Evolutionary conservation across 2,797 vertebrate species (phyloP), one percentile per base, ranked within the genome.

Genomic region (Sebastes trivittatus): DNA sequence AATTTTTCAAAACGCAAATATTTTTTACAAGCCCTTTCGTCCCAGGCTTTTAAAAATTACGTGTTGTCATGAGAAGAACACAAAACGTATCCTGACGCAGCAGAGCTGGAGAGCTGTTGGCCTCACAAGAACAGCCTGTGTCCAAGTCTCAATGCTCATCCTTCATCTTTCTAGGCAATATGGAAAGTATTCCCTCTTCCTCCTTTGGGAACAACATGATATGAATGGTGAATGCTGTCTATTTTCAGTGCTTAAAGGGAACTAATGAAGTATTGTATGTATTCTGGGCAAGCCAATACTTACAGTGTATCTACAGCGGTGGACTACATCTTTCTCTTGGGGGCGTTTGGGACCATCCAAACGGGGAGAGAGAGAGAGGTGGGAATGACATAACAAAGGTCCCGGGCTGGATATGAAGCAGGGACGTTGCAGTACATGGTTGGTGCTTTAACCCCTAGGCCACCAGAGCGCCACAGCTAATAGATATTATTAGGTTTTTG

Each of bases 111-210:
- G 55, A 68, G 16, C 56, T 49, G 34, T 62, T 55, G 78, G 32
- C 11, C 32, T 79, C 36, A 66, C 38, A 58, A 70, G 23, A 49
- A 72, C 73, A 77, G 27, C 5, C 6, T 49, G 62, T 60, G 36
- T 68, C 64, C 61, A 32, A 54, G 56, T 69, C 69, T 72, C 54
- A 68, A 34, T 22, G 29, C 62, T 60, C 25, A 55, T 72, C 25
- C 30, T 49, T 79, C 58, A 77, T 77, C 66, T 59, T 61, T 75
- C 73, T 64, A 63, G 58, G 80, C 84, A 83, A 29, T 81, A 72
- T 49, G 11, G 18, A 71, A 22, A 72, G 9, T 42, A 60, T 66
- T 42, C 52, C 25, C 5, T 71, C 65, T 77, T 54, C 42, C 5
- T 72, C 23, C 6, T 71, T 18, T 54, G 52, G 80, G 34, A 62